Conservation (phyloP, 2,888 invertebrate genomes). For the Pristionchus exspectatus region DNA sequence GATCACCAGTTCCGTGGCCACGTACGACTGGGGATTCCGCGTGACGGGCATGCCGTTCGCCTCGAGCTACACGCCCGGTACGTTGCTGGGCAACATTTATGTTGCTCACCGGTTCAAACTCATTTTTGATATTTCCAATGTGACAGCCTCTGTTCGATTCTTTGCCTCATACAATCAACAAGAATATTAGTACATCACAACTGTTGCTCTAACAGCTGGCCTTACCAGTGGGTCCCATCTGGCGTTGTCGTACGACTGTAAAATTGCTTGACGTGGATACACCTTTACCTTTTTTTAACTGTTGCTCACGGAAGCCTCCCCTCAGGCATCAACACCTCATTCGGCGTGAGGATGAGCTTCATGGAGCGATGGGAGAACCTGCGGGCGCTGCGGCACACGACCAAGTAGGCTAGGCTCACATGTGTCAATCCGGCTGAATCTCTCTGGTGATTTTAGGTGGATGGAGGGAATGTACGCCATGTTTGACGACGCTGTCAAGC, state of each 20-base stretch:
- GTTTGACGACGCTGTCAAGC: not conserved
- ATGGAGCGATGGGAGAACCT: slow-evolving; percentile 16
- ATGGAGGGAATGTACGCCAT: slow-evolving; percentile 3
- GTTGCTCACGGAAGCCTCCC: too few species aligned
- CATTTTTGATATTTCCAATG: not conserved
- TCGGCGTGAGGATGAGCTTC: slow-evolving; percentile 29
- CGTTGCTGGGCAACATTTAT: too few species aligned
- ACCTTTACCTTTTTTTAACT: too few species aligned
- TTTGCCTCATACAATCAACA: too few species aligned
- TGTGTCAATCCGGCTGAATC: not conserved
- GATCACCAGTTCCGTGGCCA: not conserved
- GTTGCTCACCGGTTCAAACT: not conserved
- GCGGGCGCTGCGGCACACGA: not conserved
- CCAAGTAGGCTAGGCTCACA: not conserved
- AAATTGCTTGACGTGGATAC: too few species aligned
- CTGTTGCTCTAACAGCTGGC: too few species aligned
- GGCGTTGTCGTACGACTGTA: too few species aligned
- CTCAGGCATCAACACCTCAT: slow-evolving; percentile 8
- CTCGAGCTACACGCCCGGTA: slow-evolving; percentile 48
- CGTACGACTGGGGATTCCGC: slow-evolving; percentile 40
- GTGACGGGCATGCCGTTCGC: slow-evolving; percentile 44
- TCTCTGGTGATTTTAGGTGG: not conserved
- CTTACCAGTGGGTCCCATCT: too few species aligned
- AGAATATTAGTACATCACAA: too few species aligned
- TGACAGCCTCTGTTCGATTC: too few species aligned